Evolutionary conservation across 1,140 invertebrate genomes (phyloP).

Genomic region (Dinothrombium tinctorium): DNA sequence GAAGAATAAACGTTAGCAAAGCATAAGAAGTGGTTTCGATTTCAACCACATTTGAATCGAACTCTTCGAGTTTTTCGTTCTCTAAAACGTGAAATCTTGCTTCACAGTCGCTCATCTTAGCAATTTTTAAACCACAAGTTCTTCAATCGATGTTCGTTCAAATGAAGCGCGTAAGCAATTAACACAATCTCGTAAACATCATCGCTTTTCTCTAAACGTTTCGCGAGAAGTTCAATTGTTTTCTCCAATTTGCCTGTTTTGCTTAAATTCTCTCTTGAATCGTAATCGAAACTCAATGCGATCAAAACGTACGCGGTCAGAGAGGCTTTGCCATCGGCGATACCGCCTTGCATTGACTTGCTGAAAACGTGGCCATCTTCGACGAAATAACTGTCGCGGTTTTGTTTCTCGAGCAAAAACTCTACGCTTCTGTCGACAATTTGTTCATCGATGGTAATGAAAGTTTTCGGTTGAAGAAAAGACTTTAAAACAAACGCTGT

Average conservation of each 20-base stretch:
- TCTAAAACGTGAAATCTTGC: too few species aligned
- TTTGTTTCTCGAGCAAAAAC: constrained; percentile 54
- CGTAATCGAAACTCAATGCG: too few species aligned
- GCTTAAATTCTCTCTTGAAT: too few species aligned
- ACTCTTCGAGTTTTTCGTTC: background rate
- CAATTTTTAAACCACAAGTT: too few species aligned
- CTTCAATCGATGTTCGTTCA: too few species aligned
- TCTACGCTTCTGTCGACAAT: constrained; percentile 44
- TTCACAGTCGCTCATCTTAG: too few species aligned
- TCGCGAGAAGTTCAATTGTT: too few species aligned
- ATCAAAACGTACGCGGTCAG: constrained; percentile 60
- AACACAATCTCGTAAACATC: too few species aligned
- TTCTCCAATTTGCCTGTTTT: too few species aligned
- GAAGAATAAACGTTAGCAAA: constrained; percentile 20
- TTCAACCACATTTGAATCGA: constrained; percentile 24
- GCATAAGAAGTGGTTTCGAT: constrained; percentile 69
- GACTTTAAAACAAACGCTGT: constrained; percentile 80
- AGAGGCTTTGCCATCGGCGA: constrained; percentile 24
- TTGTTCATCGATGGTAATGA: constrained; percentile 42
- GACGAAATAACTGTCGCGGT: constrained; percentile 50
- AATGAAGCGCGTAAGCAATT: too few species aligned
- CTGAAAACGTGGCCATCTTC: constrained; percentile 50
- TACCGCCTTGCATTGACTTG: constrained; percentile 37
- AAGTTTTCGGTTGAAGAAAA: constrained; percentile 51
- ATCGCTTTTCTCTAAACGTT: too few species aligned